Evolutionary conservation across 2,113 vertebrate genomes (phyloP), one percentile per base, ranked within the genome.

Genomic region (Gorsachius goisagi): DNA sequence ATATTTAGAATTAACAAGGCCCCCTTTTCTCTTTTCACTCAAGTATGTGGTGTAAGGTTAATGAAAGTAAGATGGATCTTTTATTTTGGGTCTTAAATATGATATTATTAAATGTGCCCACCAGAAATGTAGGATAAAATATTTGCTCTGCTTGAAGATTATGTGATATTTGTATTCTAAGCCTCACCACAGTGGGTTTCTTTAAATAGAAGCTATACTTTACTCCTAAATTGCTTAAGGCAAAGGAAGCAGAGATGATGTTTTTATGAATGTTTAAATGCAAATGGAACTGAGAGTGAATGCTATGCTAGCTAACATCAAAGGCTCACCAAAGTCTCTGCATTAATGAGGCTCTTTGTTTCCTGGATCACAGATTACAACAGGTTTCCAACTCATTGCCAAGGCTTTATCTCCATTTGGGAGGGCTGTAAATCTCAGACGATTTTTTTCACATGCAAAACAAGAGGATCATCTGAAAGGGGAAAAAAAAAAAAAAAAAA

Each of bases 311-410:
- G 98, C 98, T 98, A 98, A 99, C 98, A 98, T 99, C 99, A 99
- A 99, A 99, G 98, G 98, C 97, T 98, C 97, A 97, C 96, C 97
- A 97, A 98, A 97, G 98, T 98, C 99, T 99, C 98, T 98, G 98
- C 98, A 99, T 99, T 99, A 99, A 99, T 98, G 98, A 99, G 98
- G 97, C 97, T 98, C 98, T 99, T 99, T 99, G 99, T 99, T 99
- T 99, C 98, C 98, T 98, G 98, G 97, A 98, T 98, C 98, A 98
- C 98, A 98, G 98, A 99, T 99, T 98, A 99, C 98, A 98, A 98
- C 98, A 99, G 98, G 98, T 99, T 98, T 98, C 98, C 97, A 98
- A 98, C 93, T 93, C 97, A 97, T 98, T 98, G 98, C 97, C 98
- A 98, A 97, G 97, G 97, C 96, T 97, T 97, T 97, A 97, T 97